Conservation (phyloP, 1,140 invertebrate genomes). For the Dendrolimus punctatus region DNA sequence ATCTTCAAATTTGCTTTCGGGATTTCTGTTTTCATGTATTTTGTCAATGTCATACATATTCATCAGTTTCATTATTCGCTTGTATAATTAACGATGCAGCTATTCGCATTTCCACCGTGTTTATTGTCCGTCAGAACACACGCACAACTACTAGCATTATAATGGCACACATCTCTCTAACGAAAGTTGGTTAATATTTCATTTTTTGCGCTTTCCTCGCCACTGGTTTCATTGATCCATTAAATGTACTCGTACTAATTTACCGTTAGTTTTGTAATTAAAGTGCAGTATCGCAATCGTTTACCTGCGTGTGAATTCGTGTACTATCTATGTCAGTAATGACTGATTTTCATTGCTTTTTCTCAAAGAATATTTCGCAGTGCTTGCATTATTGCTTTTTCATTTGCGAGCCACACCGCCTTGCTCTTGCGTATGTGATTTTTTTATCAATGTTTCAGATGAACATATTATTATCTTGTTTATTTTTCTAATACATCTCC, state of each 20-base stretch:
- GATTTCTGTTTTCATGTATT: slow-evolving; percentile 4
- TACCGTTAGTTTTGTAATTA: slow-evolving; percentile 31
- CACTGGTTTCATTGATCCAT: slow-evolving; percentile 29
- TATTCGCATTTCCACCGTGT: slow-evolving; percentile 26
- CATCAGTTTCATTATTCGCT: slow-evolving; percentile 34
- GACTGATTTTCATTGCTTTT: too few relatives aligned
- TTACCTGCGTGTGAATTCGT: too few relatives aligned
- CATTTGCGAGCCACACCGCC: too few relatives aligned
- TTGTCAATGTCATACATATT: slow-evolving; percentile 5
- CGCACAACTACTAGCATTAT: slow-evolving; percentile 32
- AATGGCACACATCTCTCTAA: slow-evolving; percentile 43
- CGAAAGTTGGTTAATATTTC: slow-evolving; percentile 48
- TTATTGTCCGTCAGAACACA: slow-evolving; percentile 13
- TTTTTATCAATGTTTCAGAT: too few relatives aligned
- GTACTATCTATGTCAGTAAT: too few relatives aligned
- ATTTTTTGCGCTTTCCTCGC: slow-evolving; percentile 43
- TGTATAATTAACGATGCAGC: slow-evolving; percentile 28
- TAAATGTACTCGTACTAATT: slow-evolving; percentile 18
- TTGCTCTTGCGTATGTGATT: too few relatives aligned
- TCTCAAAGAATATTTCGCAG: too few relatives aligned
- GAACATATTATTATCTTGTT: too few relatives aligned
- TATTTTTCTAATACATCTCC: too few relatives aligned
- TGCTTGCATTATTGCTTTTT: too few relatives aligned
- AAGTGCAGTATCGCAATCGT: not conserved
- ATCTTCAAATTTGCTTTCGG: too few relatives aligned